Base-by-base conservation (phyloP, 2,888 invertebrate species). In the Nesidiocoris tenuis region DNA sequence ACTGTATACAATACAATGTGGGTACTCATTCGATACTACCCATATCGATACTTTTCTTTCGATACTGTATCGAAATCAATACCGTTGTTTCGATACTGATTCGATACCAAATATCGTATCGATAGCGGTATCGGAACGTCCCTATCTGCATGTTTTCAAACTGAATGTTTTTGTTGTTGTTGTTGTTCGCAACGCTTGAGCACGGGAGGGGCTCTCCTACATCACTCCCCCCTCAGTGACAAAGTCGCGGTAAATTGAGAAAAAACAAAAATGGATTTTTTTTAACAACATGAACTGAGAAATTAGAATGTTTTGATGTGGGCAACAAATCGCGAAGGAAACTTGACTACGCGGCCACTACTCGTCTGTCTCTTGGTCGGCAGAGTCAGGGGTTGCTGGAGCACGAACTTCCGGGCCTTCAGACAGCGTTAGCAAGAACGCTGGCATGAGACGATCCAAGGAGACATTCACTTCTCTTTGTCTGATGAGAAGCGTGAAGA, bases 381-480 rank as follows among this genome's bases (percentile, higher is more conserved):
- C 12, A 7, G 39, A 7, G 5, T 12, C 5, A 39, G 39, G 12
- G 3, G 3, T 3, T 12, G 39, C 3, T 39, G 39, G 39, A 3
- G 3, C 12, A 3, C 39, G 3, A 3, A 39, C 5, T 12, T 39
- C 39, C 39, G 39, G 39, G 39, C 12, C 39, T 39, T 39, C 39
- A 7, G 39, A 12, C 39, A 7, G 39, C 5, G 39, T 12, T 12
- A 71, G 18, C 2, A 75, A 9, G 57, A 56, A 75, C 9, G 75
- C 75, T 12, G 75, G 66, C 39, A 67, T 75, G 12, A 75, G 66
- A 18, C 71, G 59, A 22, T 71, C 71, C 12, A 61, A 1, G 17
- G 59, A 59, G 24, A 61, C 61, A 16, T 59, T 71, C n/a, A 59
- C 24, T 61, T 23, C 21, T 24, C 22, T 22, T 9, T 19, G 12